Evolutionary conservation across 2,797 vertebrate species (phyloP), one percentile per base, ranked within the genome.

Genomic region (Lithobates sylvaticus): DNA sequence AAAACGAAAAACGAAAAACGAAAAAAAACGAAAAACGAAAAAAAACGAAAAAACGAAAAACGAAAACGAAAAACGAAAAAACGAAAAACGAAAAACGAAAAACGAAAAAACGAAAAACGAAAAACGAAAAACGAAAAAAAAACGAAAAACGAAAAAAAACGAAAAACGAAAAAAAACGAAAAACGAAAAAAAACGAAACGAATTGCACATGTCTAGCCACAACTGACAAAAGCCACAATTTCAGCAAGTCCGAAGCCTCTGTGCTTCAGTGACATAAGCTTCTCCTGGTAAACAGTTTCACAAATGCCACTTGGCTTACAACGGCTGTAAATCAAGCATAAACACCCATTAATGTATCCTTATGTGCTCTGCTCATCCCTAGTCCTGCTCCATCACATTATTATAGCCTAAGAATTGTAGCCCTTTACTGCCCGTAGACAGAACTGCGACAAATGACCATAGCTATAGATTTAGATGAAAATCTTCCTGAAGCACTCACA

Each of bases 301-400:
- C 58, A 67, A 78, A 78, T 78, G 76, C 64, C 61, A 78, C 61
- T 78, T 67, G 36, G 23, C 39, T 77, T 65, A 26, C n/a, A 13
- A n/a, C 23, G 13, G 58, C 26, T 77, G 76, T 77, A 65, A 77
- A 72, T 61, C 10, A 64, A 65, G 58, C 27, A 64, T 39, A 65
- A 77, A 67, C 61, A 42, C 2, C 34, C 61, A 78, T 42, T 44
- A 68, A 29, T 27, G 64, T 68, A 13, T 16, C 39, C 15, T 32
- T 23, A 18, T 67, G 65, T 64, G 39, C 21, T 67, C 61, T 39
- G 64, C 15, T 44, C 23, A 42, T 26, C 8, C 13, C 21, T 64
- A 68, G 64, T 34, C 2, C 32, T 7, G 32, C n/a, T 5, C 21
- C 9, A 39, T 42, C 10, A 65, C 15, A 68, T 44, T 68, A 78